A percentile compares a stretch with the other conserved stretches of the same genome.
phyloP scores from a whole-genome alignment of 2,113 vertebrate species.

The Notiomystis cincta region DNA sequence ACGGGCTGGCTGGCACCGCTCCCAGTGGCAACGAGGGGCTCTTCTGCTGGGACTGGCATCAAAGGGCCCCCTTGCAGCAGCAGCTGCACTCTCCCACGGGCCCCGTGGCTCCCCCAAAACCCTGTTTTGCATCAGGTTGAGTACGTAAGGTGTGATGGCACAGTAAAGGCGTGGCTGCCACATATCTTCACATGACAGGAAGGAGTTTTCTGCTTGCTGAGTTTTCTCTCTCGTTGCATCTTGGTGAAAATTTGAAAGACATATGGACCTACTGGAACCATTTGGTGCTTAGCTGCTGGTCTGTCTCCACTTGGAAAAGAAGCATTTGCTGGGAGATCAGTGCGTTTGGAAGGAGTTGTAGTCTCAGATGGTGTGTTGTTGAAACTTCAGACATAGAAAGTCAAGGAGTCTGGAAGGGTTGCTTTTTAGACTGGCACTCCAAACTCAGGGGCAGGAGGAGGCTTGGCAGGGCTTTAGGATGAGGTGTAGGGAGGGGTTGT shows the following conservation, averaged over 20 bases:
- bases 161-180: not conserved
- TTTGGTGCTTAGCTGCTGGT: not conserved
- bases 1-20: not conserved
- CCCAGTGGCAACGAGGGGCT: accelerated
- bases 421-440: not conserved
- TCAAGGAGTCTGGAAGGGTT: not conserved
- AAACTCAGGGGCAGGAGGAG: not conserved
- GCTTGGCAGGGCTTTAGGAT: not conserved
- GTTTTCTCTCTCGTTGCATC: not conserved
- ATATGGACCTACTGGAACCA: not conserved
- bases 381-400: not conserved
- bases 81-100: accelerated
- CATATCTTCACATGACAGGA: not conserved
- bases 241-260: not conserved
- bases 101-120: not conserved
- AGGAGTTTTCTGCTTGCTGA: not conserved
- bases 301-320: not conserved
- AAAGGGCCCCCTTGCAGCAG: not conserved
- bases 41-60: not conserved
- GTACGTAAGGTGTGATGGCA: accelerated
- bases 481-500: not conserved
- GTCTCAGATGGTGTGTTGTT: not conserved
- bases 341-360: not conserved
- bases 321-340: not conserved
- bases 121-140: accelerated